A percentile compares a stretch with the other conserved stretches of the same genome.
Conservation (phyloP, 2,888 invertebrate species). For the Perithous albicinctus region DNA sequence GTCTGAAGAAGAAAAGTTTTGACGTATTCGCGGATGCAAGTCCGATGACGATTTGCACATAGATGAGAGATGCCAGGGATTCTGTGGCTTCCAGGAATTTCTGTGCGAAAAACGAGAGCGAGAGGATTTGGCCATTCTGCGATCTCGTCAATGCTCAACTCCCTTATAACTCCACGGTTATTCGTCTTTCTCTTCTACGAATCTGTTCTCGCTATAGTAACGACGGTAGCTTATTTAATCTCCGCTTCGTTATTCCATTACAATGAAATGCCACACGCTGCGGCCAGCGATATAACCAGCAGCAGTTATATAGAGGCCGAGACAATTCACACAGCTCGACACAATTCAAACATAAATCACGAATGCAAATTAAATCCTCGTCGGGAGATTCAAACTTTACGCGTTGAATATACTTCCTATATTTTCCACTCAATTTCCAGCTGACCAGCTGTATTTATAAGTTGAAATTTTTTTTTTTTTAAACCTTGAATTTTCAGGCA, state of each 20-base stretch:
- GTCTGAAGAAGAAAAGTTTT: constrained; percentile 21
- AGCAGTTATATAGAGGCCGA: neutral
- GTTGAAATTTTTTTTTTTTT: no score
- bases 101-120: constrained; percentile 5
- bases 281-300: neutral
- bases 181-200: neutral
- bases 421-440: neutral
- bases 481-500: no score
- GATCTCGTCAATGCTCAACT: constrained; percentile 36
- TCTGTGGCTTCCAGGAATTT: constrained; percentile 25
- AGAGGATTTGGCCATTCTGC: constrained; percentile 5
- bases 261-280: neutral
- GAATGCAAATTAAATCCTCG: constrained; percentile 1
- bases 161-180: neutral
- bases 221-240: neutral
- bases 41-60: constrained; percentile 50
- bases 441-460: no score
- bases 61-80: constrained; percentile 19
- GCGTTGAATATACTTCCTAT: neutral
- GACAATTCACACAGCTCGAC: neutral
- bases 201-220: constrained; percentile 20
- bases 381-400: neutral
- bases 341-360: constrained; percentile 31
- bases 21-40: neutral
- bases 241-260: constrained; percentile 38